Percentiles rank a stretch among this genome's conserved stretches.
phyloP scores from a whole-genome alignment of 1,140 invertebrate genomes.

The Diprion similis region DNA sequence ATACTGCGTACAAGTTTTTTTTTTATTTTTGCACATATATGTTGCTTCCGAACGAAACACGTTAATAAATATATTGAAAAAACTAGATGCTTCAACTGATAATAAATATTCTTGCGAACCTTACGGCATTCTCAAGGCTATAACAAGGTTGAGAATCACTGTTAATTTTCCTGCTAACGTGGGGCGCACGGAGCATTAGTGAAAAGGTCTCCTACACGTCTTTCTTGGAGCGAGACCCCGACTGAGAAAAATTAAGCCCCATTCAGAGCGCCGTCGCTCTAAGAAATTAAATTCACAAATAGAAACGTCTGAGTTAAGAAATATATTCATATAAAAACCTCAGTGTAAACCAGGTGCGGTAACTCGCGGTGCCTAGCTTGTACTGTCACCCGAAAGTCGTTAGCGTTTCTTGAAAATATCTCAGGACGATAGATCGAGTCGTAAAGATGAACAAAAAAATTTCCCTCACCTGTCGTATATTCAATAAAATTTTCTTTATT shows the following conservation, averaged over 20 bases:
- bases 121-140: too few species aligned
- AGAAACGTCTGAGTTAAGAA: conserved; percentile 19
- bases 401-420: too few species aligned
- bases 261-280: conserved; percentile 30
- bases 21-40: too few species aligned
- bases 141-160: not conserved
- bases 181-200: not conserved
- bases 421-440: too few species aligned
- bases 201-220: conserved; percentile 5
- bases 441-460: too few species aligned
- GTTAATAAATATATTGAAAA: not conserved
- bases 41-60: too few species aligned
- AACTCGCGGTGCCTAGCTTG: not conserved
- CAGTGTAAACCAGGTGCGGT: not conserved
- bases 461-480: too few species aligned
- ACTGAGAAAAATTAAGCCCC: conserved; percentile 40
- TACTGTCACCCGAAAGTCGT: too few species aligned
- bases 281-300: conserved; percentile 42
- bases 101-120: too few species aligned
- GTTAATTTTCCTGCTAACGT: not conserved
- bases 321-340: conserved; percentile 1
- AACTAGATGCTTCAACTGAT: not conserved
- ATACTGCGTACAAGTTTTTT: too few species aligned
- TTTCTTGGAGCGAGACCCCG: not conserved
- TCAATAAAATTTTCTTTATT: too few species aligned